Percentiles rank a stretch among this genome's conserved stretches.
Evolutionary conservation across 2,113 vertebrate genomes (phyloP).

Genomic region (Cynocephalus volans): DNA sequence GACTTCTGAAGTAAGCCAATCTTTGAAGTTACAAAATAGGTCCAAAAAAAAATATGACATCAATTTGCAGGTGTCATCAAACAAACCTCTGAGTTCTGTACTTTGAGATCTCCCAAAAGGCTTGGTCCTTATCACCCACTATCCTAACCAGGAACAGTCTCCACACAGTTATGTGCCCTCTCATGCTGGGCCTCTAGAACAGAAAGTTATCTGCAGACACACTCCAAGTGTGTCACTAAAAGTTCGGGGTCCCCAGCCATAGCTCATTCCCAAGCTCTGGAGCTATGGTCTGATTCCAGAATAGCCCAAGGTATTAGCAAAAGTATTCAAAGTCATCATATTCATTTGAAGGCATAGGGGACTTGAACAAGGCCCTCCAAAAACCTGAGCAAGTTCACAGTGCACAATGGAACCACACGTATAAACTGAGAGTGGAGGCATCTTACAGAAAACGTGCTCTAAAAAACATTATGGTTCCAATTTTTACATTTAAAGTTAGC

Average conservation of each 20-base stretch:
- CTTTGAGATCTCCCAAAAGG: neutral
- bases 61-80: conserved; percentile 21
- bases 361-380: neutral
- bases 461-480: neutral
- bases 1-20: neutral
- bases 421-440: neutral
- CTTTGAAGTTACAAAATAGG: neutral
- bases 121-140: neutral
- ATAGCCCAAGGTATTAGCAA: neutral
- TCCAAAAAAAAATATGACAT: neutral
- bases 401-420: neutral
- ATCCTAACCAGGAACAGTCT: neutral
- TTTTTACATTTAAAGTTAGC: conserved; percentile 29
- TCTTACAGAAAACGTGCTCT: neutral
- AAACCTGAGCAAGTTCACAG: neutral
- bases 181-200: neutral
- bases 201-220: neutral
- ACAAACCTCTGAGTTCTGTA: neutral
- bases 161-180: neutral
- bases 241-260: neutral
- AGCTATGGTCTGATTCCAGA: neutral
- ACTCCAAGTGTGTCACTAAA: neutral
- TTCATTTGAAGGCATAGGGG: neutral
- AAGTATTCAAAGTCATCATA: neutral
- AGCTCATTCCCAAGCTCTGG: neutral